Evolutionary conservation across 1,140 invertebrate genomes (phyloP).

Genomic region (Nasonia vitripennis): DNA sequence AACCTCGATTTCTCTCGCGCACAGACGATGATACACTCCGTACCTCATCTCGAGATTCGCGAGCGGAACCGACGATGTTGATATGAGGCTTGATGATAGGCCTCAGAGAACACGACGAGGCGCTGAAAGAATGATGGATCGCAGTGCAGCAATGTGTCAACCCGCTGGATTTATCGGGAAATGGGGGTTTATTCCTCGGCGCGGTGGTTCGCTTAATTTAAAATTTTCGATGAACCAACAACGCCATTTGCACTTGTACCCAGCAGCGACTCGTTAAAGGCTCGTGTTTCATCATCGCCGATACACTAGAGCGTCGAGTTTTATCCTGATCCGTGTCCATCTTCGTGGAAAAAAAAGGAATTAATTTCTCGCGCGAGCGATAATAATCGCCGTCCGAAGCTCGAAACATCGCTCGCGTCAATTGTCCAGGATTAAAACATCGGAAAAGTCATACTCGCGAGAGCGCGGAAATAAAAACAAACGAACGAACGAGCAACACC

Average conservation of each 20-base stretch:
- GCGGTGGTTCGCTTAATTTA: too few species aligned
- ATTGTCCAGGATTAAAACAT: not conserved
- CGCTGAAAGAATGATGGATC: not conserved
- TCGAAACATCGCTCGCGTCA: not conserved
- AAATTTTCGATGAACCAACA: too few species aligned
- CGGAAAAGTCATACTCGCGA: not conserved
- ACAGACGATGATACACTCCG: not conserved
- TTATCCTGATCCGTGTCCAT: too few species aligned
- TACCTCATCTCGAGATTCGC: constrained; percentile 42
- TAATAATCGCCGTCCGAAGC: not conserved
- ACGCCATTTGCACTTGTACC: too few species aligned
- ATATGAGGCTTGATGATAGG: constrained; percentile 27
- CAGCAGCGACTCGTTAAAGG: too few species aligned
- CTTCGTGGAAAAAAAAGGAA: not conserved
- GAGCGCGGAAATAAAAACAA: not conserved
- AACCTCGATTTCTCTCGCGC: constrained; percentile 52
- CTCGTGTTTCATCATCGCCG: too few species aligned
- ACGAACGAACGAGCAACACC: not conserved
- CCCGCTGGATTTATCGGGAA: not conserved
- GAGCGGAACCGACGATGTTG: constrained; percentile 62
- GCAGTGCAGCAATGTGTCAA: too few species aligned
- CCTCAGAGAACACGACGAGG: too few species aligned
- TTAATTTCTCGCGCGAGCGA: not conserved
- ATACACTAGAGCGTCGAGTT: too few species aligned
- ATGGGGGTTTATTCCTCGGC: not conserved